Percentiles rank a stretch among this genome's conserved stretches.
Evolutionary conservation across 2,888 invertebrate genomes (phyloP).

Genomic region (Ferdinandea cuprea): DNA sequence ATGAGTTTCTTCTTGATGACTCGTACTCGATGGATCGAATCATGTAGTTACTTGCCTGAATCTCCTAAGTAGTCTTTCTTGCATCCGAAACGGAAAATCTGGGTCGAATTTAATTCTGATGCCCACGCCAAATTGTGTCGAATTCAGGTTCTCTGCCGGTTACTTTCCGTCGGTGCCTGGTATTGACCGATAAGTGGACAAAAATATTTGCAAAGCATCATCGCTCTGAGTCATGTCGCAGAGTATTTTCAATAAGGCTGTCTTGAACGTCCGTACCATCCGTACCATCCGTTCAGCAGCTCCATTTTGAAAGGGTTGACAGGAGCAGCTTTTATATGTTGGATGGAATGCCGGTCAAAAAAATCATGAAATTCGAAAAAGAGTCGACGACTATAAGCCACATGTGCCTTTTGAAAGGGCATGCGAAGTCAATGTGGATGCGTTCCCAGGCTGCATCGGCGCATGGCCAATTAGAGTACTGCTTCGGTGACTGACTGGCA

Average conservation of each 20-base stretch:
- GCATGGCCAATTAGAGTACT: slow-evolving; percentile 64
- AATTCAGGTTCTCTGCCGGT: slow-evolving; percentile 22
- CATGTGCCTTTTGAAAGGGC: slow-evolving; percentile 78
- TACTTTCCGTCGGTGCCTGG: slow-evolving; percentile 25
- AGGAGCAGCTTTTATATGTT: slow-evolving; percentile 74
- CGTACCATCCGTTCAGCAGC: slow-evolving; percentile 72
- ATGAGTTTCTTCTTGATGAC: not conserved
- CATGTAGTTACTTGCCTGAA: slow-evolving; percentile 6
- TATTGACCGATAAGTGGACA: slow-evolving; percentile 34
- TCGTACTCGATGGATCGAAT: not conserved
- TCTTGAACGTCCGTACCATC: slow-evolving; percentile 40
- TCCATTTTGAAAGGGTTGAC: slow-evolving; percentile 74
- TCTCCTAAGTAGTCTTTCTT: not conserved
- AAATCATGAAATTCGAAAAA: slow-evolving; percentile 78
- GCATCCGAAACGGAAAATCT: no score
- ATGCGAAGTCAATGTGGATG: no score
- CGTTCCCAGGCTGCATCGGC: slow-evolving; percentile 78
- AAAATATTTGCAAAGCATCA: slow-evolving; percentile 20
- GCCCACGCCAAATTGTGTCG: slow-evolving; percentile 5
- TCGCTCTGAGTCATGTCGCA: slow-evolving; percentile 4
- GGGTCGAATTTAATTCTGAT: slow-evolving; percentile 21
- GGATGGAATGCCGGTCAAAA: slow-evolving; percentile 70
- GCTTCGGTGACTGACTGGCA: slow-evolving; percentile 12
- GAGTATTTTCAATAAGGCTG: slow-evolving; percentile 10
- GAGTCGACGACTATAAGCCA: slow-evolving; percentile 81